These are phyloP conservation scores for Oikopleura dioica DNA, from an alignment of 23 tunicate genomes.

Conservation along the genomic window DNA sequence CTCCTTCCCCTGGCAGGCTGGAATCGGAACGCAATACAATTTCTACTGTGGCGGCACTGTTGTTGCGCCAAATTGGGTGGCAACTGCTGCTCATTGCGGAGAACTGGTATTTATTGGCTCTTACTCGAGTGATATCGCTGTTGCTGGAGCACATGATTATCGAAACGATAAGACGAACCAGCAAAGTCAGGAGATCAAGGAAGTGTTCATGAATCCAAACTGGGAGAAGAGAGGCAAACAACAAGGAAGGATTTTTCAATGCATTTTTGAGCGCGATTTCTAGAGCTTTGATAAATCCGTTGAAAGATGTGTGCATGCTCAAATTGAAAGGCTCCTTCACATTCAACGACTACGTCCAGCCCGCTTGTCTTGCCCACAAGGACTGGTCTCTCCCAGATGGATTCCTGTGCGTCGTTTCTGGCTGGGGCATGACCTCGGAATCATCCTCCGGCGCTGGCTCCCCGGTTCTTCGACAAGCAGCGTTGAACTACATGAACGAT, in stretches of 20 bases:
- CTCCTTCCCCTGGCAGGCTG: neutral
- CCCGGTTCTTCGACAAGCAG: slow-evolving; percentile 32
- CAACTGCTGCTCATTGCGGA: slow-evolving; percentile 71
- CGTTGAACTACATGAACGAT: slow-evolving; percentile 41
- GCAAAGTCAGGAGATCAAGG: slow-evolving; percentile 30
- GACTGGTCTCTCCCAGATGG: slow-evolving; percentile 51
- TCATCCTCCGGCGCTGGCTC: slow-evolving; percentile 18
- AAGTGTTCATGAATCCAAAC: slow-evolving; percentile 20
- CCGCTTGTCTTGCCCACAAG: slow-evolving; percentile 44
- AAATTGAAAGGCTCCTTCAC: no score
- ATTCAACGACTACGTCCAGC: slow-evolving; percentile 33
- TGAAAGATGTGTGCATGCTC: neutral
- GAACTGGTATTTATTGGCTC: slow-evolving; percentile 49
- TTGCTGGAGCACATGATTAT: slow-evolving; percentile 33
- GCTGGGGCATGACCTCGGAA: slow-evolving; percentile 73
- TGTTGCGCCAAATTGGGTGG: slow-evolving; percentile 34
- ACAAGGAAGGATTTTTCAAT: no score
- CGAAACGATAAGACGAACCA: slow-evolving; percentile 17
- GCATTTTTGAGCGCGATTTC: no score
- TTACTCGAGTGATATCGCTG: slow-evolving; percentile 40
- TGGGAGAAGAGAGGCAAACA: slow-evolving; percentile 44
- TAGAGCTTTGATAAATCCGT: neutral
- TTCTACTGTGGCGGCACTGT: slow-evolving; percentile 73
- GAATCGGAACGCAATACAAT: neutral
- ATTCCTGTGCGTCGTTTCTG: slow-evolving; percentile 55